A percentile compares a stretch with the other conserved stretches of the same genome.
phyloP scores from a whole-genome alignment of 2,797 vertebrate species.

The Smutsia temminckii region DNA sequence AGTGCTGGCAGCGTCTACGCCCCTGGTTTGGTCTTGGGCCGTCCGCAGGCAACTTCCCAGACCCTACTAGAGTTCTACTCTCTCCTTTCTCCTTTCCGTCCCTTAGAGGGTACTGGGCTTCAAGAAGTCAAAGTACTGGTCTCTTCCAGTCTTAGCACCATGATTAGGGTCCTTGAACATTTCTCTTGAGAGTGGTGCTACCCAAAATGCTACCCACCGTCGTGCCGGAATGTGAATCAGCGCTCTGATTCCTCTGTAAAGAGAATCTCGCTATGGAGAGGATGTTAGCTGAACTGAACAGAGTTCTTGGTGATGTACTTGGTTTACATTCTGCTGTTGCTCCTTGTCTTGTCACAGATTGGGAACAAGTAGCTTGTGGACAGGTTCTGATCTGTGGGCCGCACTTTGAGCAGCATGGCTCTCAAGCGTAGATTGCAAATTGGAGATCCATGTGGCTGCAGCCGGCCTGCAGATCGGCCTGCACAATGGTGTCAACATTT shows the following conservation, averaged over 20 bases:
- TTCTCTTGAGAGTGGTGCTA: neutral
- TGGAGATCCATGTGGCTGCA: neutral
- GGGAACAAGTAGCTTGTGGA: neutral
- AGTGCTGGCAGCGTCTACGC: neutral
- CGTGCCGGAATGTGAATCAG: neutral
- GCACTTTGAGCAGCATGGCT: neutral
- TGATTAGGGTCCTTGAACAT: neutral
- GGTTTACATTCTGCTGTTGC: neutral
- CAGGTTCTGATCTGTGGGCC: neutral
- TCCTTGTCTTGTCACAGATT: neutral
- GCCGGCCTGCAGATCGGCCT: neutral
- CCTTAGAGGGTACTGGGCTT: neutral
- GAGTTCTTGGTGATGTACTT: neutral
- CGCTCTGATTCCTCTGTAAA: neutral
- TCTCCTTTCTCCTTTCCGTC: neutral
- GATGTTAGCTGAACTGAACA: neutral
- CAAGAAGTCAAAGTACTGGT: neutral
- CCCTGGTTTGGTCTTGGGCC: neutral
- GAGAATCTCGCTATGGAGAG: neutral
- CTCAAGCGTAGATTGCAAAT: neutral
- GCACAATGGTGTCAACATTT: neutral
- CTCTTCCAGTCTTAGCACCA: neutral
- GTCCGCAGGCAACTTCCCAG: neutral
- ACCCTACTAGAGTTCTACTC: neutral
- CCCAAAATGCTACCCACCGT: neutral